Evolutionary conservation across 2,888 invertebrate genomes (phyloP).

Genomic region (Caradrina clavipalpis): DNA sequence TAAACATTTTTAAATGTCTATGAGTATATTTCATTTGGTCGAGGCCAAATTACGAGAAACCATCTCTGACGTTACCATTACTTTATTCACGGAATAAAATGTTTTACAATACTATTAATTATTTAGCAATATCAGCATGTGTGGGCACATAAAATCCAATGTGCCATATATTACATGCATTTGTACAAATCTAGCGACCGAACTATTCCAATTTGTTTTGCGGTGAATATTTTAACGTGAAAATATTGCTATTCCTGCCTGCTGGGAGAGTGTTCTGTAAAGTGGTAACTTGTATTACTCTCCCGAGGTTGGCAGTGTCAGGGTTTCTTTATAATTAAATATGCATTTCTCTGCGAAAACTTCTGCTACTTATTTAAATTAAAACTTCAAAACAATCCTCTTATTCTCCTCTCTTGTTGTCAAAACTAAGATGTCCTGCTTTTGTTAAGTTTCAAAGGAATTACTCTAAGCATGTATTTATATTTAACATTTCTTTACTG

Average conservation of each 20-base stretch:
- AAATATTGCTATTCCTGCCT: conserved; percentile 36
- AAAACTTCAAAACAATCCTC: conserved; percentile 29
- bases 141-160: conserved; percentile 16
- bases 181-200: conserved; percentile 27
- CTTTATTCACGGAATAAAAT: conserved; percentile 11
- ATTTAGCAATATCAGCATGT: conserved; percentile 11
- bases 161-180: conserved; percentile 27
- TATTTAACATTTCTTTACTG: not conserved
- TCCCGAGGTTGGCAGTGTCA: conserved; percentile 19
- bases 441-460: conserved; percentile 7
- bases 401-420: not conserved
- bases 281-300: conserved; percentile 41
- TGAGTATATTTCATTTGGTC: not conserved
- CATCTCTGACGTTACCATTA: not conserved
- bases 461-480: not conserved
- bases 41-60: not conserved
- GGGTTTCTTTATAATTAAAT: conserved; percentile 32
- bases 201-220: conserved; percentile 41
- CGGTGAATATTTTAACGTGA: conserved; percentile 23
- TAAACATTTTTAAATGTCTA: not conserved
- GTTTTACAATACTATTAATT: conserved; percentile 4
- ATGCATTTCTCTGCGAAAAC: conserved; percentile 34
- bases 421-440: conserved; percentile 1
- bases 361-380: conserved; percentile 40
- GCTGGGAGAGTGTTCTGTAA: not conserved